Percentiles rank a stretch among this genome's conserved stretches.
phyloP scores from a whole-genome alignment of 2,888 invertebrate species.

The Eupithecia insigniata region DNA sequence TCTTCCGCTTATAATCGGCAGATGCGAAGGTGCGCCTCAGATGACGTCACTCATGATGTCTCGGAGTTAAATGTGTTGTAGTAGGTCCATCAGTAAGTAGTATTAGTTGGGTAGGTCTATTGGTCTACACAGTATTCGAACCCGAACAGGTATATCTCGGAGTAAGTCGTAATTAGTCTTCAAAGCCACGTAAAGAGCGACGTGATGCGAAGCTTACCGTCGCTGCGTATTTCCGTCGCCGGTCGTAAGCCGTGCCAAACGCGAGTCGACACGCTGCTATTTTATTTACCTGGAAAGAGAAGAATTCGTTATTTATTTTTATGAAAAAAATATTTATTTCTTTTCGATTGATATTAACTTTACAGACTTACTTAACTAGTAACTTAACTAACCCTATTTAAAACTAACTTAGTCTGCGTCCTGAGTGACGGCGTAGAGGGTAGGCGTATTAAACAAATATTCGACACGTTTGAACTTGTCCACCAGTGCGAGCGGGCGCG shows the following conservation, averaged over 20 bases:
- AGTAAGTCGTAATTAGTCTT: conserved; percentile 10
- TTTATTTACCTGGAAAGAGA: conserved; percentile 24
- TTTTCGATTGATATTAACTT: no score
- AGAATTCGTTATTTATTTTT: background rate
- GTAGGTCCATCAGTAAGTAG: background rate
- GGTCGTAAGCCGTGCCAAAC: conserved; percentile 22
- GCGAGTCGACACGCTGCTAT: conserved; percentile 21
- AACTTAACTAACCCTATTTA: no score
- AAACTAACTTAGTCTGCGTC: no score
- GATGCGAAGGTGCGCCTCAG: background rate
- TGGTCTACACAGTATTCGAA: background rate
- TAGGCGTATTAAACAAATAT: no score
- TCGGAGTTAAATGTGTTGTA: no score
- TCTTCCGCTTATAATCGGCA: background rate
- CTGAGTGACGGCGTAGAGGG: no score
- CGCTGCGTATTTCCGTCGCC: conserved; percentile 13
- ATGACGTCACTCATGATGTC: background rate
- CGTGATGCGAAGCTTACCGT: conserved; percentile 30
- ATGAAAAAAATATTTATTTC: no score
- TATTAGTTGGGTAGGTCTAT: background rate
- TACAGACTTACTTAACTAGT: no score
- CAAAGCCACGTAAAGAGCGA: conserved; percentile 23
- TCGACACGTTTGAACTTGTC: no score
- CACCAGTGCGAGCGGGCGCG: no score
- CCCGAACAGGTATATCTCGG: conserved; percentile 8